Base-by-base conservation (phyloP, 2,888 invertebrate genomes). In the Biston betularia region DNA sequence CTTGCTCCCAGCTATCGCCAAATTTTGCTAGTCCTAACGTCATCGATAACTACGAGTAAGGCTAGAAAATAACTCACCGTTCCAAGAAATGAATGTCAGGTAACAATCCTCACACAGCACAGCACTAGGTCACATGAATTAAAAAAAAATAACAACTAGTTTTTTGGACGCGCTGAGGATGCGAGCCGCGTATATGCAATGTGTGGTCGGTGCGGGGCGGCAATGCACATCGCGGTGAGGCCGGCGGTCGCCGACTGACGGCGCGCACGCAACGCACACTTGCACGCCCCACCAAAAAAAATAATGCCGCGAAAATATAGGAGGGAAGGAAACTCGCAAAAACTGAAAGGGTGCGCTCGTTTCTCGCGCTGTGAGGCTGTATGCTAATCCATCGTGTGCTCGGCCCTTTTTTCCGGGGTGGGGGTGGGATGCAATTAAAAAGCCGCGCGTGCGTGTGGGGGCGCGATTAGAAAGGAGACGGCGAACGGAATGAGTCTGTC, bases 381-480 rank as follows among this genome's bases (percentile, higher is more conserved):
- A 93, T 93, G 93, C 93, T 93, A 93, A 93, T 93, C 92, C 92
- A 87, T 90, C 90, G 89, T 68, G 59, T 54, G 63, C 67, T 67
- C 67, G 67, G 67, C 90, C 91, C 90, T 92, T 91, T 92, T 91
- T 90, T 89, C 91, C 90, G 90, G 89, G 83, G 84, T 81, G 84
- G 85, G 85, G 79, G 82, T 88, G 92, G 92, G 92, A 89, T 90
- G 92, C 93, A 93, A 93, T 93, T 93, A 93, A 92, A 91, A 92
- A 91, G 83, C 89, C 92, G 93, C 93, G 93, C 93, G 92, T 92
- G 93, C 92, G 93, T 86, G 87, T 90, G 92, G 90, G 90, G 88
- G 86, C 83, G 89, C 92, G 93, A 93, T 93, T 93, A 93, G 93
- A 90, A 92, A 86, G 86, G 90, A 90, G 92, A 90, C 90, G 88